Evolutionary conservation across 2,888 invertebrate genomes (phyloP), one percentile per base, ranked within the genome.

Genomic region (Plebejus anna): DNA sequence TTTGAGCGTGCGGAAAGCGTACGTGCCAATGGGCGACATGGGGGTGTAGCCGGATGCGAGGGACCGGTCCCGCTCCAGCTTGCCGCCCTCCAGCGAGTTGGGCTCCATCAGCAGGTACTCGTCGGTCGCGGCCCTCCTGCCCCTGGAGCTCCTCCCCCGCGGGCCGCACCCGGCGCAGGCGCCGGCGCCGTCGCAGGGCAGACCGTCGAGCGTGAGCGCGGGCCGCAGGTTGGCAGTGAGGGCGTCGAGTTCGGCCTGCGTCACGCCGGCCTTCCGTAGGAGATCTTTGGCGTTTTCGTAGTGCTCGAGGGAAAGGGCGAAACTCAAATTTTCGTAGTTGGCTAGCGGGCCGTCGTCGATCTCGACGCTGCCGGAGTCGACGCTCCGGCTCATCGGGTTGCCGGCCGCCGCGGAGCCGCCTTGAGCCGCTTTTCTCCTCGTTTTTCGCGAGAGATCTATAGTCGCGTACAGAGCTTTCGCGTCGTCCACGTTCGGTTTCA

Each of bases 221-320:
- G 81, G 81, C 70, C 80, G 81, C 32, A 90, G 85, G 77, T 91
- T 91, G 72, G 89, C 88, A 81, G 92, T 90, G 1, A 92, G 83
- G 84, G 90, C 92, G 77, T 94, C 90, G 7, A 94, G 83, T 81
- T 95, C 95, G n/a, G 88, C 86, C 79, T 92, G 92, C 6, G 94
- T 94, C 1, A 95, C 93, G 3, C 95, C 95, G 0, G 95, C 95
- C 82, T 92, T 94, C 70, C 94, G 90, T 47, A 96, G 83, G 72
- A 96, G 86, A 82, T 96, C 96, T 82, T 96, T 96, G 73, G 97
- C 96, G 85, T 97, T 97, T 87, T 97, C 97, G 84, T 97, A 97
- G 80, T 97, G 95, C 83, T 96, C 96, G 47, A 97, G 88, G 0
- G 97, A 97, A 81, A 97, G 95, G 77, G 97, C 96, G 87, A 97